Percentiles rank a stretch among this genome's conserved stretches.
Conservation (phyloP, 1,140 invertebrate species). For the Apis mellifera region DNA sequence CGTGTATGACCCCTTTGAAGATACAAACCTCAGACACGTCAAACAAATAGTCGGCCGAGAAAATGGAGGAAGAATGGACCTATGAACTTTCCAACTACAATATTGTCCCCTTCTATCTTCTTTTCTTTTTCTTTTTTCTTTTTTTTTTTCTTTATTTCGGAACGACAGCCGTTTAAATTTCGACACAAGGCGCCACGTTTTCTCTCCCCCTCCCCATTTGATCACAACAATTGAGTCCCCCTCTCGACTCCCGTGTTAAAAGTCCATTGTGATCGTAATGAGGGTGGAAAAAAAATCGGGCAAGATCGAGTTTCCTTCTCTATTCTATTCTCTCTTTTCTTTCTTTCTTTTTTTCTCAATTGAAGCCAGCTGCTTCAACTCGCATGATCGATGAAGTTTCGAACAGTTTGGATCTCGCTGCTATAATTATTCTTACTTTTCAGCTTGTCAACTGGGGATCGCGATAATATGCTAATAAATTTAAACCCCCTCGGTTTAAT, state of each 20-base stretch:
- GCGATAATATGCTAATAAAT: no score
- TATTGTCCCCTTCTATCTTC: constrained; percentile 50
- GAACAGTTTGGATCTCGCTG: no score
- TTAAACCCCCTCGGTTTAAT: no score
- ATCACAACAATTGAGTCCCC: constrained; percentile 5
- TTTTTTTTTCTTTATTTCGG: neutral
- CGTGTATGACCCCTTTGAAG: constrained; percentile 69
- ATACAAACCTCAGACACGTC: constrained; percentile 64
- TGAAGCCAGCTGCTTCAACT: constrained; percentile 16
- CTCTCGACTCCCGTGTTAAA: neutral
- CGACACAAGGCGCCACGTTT: constrained; percentile 42
- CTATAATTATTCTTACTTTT: no score
- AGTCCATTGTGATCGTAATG: constrained; percentile 51
- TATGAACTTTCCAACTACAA: constrained; percentile 43
- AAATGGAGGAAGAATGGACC: neutral
- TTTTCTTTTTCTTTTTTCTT: constrained; percentile 2
- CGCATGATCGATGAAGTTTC: neutral
- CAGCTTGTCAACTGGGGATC: no score
- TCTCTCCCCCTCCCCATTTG: neutral
- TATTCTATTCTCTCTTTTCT: neutral
- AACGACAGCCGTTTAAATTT: constrained; percentile 61
- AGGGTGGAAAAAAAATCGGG: constrained; percentile 13
- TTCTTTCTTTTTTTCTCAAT: neutral
- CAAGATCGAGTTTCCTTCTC: constrained; percentile 36
- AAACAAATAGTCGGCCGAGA: constrained; percentile 60